phyloP scores from a whole-genome alignment of 2,113 vertebrate genomes.

The Lagopus muta region DNA sequence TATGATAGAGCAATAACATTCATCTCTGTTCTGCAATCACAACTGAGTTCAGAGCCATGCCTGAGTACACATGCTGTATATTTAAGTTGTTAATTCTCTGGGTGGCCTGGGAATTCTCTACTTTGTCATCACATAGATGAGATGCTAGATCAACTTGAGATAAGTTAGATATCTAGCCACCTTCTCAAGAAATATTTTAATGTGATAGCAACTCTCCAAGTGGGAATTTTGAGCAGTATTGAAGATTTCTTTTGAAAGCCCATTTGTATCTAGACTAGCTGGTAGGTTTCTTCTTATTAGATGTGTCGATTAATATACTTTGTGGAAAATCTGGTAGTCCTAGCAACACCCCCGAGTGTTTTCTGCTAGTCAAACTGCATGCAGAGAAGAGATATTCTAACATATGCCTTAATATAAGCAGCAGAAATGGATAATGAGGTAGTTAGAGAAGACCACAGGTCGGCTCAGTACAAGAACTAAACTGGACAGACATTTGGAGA shows the following conservation, averaged over 20 bases:
- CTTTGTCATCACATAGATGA: background rate
- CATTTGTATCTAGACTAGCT: background rate
- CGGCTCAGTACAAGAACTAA: background rate
- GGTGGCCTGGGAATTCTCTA: background rate
- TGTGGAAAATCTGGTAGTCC: background rate
- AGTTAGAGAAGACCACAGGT: fast-evolving
- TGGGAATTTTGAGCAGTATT: background rate
- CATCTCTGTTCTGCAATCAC: background rate
- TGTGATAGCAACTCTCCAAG: background rate
- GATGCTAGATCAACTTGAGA: background rate
- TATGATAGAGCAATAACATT: background rate
- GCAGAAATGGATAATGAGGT: background rate
- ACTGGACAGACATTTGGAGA: background rate
- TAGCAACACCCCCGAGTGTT: background rate
- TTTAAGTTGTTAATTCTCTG: background rate
- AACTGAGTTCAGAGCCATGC: background rate
- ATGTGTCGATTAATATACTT: background rate
- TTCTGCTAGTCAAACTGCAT: background rate
- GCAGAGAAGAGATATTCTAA: background rate
- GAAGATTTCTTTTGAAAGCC: background rate
- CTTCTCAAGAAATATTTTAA: background rate
- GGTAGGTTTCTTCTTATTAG: background rate
- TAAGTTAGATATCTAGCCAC: background rate
- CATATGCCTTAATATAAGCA: background rate
- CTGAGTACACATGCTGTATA: background rate